Evolutionary conservation across 2,888 invertebrate species (phyloP).

Genomic region (Ligdia adustata): DNA sequence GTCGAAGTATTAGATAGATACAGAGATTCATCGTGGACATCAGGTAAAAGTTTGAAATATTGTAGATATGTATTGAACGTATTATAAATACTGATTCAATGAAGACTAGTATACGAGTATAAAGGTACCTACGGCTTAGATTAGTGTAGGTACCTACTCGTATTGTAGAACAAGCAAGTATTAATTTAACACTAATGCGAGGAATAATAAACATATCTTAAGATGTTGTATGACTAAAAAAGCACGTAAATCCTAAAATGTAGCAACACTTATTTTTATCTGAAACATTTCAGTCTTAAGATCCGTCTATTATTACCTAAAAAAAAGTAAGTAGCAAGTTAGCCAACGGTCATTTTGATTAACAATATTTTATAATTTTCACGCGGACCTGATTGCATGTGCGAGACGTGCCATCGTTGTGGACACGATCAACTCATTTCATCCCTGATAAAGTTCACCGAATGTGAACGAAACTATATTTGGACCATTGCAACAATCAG

Average conservation of each 20-base stretch:
- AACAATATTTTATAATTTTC: too few relatives aligned
- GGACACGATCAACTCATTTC: too few relatives aligned
- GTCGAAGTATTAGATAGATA: constrained; percentile 17
- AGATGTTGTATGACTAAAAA: constrained; percentile 48
- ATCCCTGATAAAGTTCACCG: too few relatives aligned
- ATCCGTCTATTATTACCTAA: constrained; percentile 71
- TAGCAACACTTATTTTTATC: constrained; percentile 43
- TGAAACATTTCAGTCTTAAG: constrained; percentile 69
- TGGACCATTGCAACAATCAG: too few relatives aligned
- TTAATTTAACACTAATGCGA: constrained; percentile 29
- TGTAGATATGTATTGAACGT: constrained; percentile 25
- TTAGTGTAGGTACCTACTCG: not conserved
- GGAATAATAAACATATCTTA: constrained; percentile 76
- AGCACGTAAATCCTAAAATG: constrained; percentile 36
- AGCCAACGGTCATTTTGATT: too few relatives aligned
- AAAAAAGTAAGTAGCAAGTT: too few relatives aligned
- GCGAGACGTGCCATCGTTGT: too few relatives aligned
- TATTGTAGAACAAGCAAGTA: constrained; percentile 23
- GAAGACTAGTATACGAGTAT: constrained; percentile 2
- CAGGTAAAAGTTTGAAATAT: constrained; percentile 20
- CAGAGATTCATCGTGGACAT: constrained; percentile 17
- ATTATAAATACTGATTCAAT: constrained; percentile 14
- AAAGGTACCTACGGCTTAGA: too few relatives aligned
- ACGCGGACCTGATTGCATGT: too few relatives aligned
- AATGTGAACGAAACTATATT: too few relatives aligned